These are phyloP conservation scores for Morpho achilles DNA, from an alignment of 2,888 invertebrate genomes.

Conservation along the genomic window DNA sequence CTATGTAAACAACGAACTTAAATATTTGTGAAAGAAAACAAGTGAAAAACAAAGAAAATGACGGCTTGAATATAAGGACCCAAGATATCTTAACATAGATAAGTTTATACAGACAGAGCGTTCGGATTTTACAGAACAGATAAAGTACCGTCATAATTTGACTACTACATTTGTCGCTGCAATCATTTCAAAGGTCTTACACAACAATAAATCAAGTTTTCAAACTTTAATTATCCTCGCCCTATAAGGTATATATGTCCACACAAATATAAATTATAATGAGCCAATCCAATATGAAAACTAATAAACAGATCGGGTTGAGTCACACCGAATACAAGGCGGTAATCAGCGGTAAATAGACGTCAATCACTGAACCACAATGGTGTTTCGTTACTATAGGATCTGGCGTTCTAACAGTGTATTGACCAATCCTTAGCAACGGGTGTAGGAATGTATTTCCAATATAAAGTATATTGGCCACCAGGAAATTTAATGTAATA, in stretches of 20 bases:
- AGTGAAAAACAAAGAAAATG: no score
- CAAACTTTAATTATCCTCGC: no score
- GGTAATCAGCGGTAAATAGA: slow-evolving; percentile 25
- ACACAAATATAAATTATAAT: slow-evolving; percentile 5
- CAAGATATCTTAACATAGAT: no score
- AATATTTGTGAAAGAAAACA: no score
- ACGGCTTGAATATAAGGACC: no score
- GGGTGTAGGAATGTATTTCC: slow-evolving; percentile 1
- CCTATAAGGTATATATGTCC: not conserved
- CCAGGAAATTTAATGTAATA: not conserved
- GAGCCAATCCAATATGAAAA: slow-evolving; percentile 9
- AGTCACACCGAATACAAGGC: slow-evolving; percentile 13
- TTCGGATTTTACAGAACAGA: no score
- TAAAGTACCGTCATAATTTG: no score
- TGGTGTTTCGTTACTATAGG: slow-evolving; percentile 16
- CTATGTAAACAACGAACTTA: no score
- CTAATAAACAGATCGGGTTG: slow-evolving; percentile 4
- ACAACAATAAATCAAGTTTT: no score
- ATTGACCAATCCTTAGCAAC: slow-evolving; percentile 3
- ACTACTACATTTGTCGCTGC: no score
- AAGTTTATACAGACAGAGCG: no score
- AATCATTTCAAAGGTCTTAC: no score
- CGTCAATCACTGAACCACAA: slow-evolving; percentile 25
- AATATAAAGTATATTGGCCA: not conserved
- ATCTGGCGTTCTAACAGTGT: slow-evolving; percentile 8